Evolutionary conservation across 2,113 vertebrate species (phyloP).

Genomic region (Emydocephalus ijimae): DNA sequence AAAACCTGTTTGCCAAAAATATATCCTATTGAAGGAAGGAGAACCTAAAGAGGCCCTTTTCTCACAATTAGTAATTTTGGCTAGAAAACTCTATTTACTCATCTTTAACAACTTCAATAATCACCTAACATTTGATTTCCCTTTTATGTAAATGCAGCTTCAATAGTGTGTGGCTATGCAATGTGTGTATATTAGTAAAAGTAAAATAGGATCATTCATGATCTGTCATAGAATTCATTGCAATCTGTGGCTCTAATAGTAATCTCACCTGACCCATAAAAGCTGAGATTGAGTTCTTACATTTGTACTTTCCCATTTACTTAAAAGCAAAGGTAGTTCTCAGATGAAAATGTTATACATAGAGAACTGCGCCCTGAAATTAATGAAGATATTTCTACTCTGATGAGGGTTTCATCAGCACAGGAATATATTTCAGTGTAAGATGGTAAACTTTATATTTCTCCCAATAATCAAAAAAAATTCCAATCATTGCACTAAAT

Average conservation of each 20-base stretch:
- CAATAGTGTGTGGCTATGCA: constrained; percentile 70
- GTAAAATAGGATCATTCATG: constrained; percentile 37
- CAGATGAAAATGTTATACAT: not conserved
- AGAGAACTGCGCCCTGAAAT: not conserved
- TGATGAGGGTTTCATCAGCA: not conserved
- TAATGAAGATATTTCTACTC: not conserved
- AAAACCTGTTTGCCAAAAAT: constrained; percentile 73
- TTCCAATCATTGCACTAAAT: not conserved
- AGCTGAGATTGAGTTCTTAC: not conserved
- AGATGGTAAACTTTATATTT: not conserved
- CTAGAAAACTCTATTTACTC: constrained; percentile 56
- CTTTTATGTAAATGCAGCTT: constrained; percentile 47
- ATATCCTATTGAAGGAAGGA: not conserved
- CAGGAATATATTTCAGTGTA: not conserved
- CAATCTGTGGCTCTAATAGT: not conserved
- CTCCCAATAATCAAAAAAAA: not conserved
- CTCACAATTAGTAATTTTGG: constrained; percentile 50
- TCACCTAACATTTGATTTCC: constrained; percentile 55
- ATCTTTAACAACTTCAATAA: constrained; percentile 59
- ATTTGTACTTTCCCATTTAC: not conserved
- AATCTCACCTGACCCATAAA: not conserved
- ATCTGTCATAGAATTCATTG: not conserved
- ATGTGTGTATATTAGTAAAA: constrained; percentile 66
- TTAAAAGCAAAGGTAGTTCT: not conserved
- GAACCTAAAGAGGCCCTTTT: constrained; percentile 45